phyloP scores from a whole-genome alignment of 2,797 vertebrate species.

The Arremon aurantiirostris region DNA sequence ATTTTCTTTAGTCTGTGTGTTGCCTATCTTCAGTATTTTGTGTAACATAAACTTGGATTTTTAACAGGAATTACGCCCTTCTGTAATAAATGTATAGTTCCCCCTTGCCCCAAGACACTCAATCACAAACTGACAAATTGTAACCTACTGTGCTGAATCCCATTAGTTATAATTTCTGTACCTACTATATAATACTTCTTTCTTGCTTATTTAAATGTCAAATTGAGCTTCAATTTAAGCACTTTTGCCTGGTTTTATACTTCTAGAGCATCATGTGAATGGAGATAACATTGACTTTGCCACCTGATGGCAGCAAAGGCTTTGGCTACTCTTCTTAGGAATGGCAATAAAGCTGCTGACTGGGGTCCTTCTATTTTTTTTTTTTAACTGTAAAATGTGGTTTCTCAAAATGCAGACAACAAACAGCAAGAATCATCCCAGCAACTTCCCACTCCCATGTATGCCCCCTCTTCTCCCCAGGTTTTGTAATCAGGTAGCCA shows the following conservation, averaged over 20 bases:
- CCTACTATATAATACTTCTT: background rate
- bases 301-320: conserved; percentile 75
- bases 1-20: background rate
- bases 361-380: background rate
- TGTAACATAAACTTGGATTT: background rate
- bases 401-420: background rate
- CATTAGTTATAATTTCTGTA: background rate
- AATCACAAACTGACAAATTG: background rate
- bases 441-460: background rate
- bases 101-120: background rate
- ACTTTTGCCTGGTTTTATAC: background rate
- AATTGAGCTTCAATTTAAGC: background rate
- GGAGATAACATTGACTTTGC: background rate
- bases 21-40: background rate
- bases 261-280: background rate
- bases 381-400: background rate
- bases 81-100: background rate
- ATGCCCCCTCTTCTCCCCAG: background rate
- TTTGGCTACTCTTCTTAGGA: background rate
- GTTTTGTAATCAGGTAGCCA: background rate
- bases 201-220: background rate
- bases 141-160: background rate
- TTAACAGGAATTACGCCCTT: background rate
- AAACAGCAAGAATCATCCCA: background rate
- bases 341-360: background rate